Evolutionary conservation across 2,888 invertebrate species (phyloP).

Genomic region (Lithophane semibrunnea): DNA sequence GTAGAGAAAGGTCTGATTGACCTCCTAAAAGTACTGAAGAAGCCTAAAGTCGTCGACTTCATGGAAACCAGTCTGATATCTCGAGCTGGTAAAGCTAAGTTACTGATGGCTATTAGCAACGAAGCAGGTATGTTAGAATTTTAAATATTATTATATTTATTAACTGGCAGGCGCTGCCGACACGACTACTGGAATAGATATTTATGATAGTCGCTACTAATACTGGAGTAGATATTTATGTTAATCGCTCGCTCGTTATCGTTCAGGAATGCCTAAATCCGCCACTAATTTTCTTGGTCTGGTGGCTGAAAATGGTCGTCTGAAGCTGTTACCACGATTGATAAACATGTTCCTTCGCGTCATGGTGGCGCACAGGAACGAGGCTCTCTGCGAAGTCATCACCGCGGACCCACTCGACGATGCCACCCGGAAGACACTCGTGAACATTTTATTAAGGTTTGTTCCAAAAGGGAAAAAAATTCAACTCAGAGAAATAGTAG

Average conservation of each 20-base stretch:
- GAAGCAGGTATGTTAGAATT: conserved; percentile 70
- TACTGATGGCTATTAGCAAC: conserved; percentile 74
- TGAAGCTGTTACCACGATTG: conserved; percentile 80
- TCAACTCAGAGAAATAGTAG: conserved; percentile 80
- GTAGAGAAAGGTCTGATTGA: conserved; percentile 75
- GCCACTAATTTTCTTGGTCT: conserved; percentile 79
- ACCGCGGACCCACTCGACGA: conserved; percentile 82
- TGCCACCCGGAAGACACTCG: conserved; percentile 69
- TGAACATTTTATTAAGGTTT: conserved; percentile 78
- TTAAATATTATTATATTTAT: not conserved
- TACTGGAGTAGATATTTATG: not conserved
- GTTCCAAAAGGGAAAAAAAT: conserved; percentile 80
- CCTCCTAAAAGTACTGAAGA: conserved; percentile 74
- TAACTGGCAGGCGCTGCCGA: no score
- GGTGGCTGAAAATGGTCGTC: conserved; percentile 84
- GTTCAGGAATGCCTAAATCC: conserved; percentile 78
- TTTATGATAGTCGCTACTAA: conserved; percentile 2
- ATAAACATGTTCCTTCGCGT: conserved; percentile 78
- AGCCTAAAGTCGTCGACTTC: conserved; percentile 80
- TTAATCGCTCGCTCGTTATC: conserved; percentile 10
- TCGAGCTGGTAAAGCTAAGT: conserved; percentile 74
- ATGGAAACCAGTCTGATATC: conserved; percentile 80
- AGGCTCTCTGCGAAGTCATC: conserved; percentile 84
- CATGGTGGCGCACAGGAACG: conserved; percentile 85
- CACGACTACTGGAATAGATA: not conserved